Base-by-base conservation (phyloP, 2,113 vertebrate species). In the Gila orcuttii region DNA sequence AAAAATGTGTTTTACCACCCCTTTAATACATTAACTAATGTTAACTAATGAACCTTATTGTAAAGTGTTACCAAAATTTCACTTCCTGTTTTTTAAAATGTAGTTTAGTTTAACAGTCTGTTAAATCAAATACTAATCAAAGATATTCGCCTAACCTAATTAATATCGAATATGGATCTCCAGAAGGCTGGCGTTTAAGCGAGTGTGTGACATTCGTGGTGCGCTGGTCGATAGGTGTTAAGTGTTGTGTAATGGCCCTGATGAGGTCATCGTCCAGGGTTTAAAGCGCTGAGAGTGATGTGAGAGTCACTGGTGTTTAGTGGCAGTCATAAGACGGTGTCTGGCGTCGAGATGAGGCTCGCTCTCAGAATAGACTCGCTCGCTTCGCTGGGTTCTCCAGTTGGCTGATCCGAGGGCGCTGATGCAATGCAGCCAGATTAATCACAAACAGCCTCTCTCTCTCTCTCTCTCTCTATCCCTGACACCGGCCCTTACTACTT, bases 321-420 rank as follows among this genome's bases (percentile, higher is more conserved):
- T 83, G 78, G 86, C 79, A 89, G 86, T 87, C 88, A 89, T 87
- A 77, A 89, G 88, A 87, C 85, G 68, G 66, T 21, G 88, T 73
- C 82, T 83, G 82, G 82, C 68, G 23, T 83, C 68, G 47, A 59
- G 82, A 73, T 83, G 82, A 83, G 74, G 85, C 78, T 83, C 73
- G 39, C 60, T 25, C 88, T 89, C 83, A 83, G 86, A 89, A 89
- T 87, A 89, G 86, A 80, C 55, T 8, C 31, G 19, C 68, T 57
- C 74, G 45, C 76, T 85, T 79, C 86, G 60, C 83, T 79, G 52
- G 88, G 78, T 87, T 79, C 83, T 87, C 83, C 75, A 87, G 86
- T 87, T 87, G 88, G 83, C 88, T 85, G 68, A 47, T n/a, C 82
- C 31, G 74, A 83, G 77, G 52, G 85, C 60, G 59, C 71, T 87